Evolutionary conservation across 2,888 invertebrate genomes (phyloP).

Genomic region (Lithodes maja): DNA sequence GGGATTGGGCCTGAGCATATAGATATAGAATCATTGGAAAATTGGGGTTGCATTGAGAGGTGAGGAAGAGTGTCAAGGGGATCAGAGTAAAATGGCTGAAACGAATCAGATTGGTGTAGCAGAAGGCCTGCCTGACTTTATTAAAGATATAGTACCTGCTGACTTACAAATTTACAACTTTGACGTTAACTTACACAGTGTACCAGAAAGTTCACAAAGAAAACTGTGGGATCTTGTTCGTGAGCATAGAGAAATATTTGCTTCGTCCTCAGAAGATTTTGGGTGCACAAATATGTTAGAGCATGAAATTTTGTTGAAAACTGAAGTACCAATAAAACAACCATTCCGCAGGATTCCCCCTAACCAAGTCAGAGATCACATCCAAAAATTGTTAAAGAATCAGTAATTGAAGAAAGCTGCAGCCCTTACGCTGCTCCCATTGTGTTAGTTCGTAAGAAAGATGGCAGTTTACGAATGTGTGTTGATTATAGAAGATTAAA

Average conservation of each 20-base stretch:
- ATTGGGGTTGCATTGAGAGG: not conserved
- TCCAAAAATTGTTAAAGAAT: not conserved
- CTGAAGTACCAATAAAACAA: conserved; percentile 3
- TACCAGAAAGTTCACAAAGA: not conserved
- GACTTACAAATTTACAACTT: not conserved
- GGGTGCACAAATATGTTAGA: not conserved
- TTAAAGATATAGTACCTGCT: not conserved
- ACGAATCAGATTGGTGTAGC: not conserved
- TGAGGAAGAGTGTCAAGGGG: not conserved
- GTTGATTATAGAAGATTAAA: conserved; percentile 72
- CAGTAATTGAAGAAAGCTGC: conserved; percentile 64
- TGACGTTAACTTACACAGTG: not conserved
- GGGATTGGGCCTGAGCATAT: too few relatives aligned
- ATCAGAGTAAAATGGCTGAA: not conserved
- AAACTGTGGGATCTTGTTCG: not conserved
- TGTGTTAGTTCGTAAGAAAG: conserved; percentile 72
- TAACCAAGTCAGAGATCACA: conserved; percentile 3
- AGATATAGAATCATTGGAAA: not conserved
- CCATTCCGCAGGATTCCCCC: conserved; percentile 12
- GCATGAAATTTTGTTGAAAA: not conserved
- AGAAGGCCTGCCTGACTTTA: too few relatives aligned
- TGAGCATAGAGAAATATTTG: not conserved
- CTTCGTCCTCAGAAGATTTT: not conserved
- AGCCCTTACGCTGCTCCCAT: conserved; percentile 71
- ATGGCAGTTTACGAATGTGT: conserved; percentile 71